Evolutionary conservation across 2,888 invertebrate species (phyloP), one percentile per base, ranked within the genome.

Genomic region (Leucania comma): DNA sequence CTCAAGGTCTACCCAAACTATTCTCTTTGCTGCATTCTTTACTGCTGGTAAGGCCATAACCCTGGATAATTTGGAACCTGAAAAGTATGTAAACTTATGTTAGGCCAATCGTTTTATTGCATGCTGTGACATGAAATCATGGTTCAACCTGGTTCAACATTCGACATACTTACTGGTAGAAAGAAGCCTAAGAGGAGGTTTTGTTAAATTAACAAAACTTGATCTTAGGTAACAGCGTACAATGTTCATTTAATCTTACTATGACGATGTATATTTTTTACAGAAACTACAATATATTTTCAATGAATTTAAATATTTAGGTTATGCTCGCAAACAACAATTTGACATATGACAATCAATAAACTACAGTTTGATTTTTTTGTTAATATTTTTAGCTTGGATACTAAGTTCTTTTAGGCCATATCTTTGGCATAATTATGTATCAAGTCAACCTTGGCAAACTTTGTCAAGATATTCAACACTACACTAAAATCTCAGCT

Each of bases 1-100:
- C 97, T 98, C 98, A 85, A 98, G 91, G 86, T 98, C 98, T 54
- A 98, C 94, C 98, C 98, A 98, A 20, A 98, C 97, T 78, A 98
- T 95, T 48, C 92, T 88, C 67, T 94, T 94, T 0, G 91, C 90
- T 51, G 86, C 86, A 68, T 86, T 85, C 80, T 73, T 84, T 77
- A 79, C 50, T 60, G 80, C 76, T 66, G 73, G 48, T 61, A 80
- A 56, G 68, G 72, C 57, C 78, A 85, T 80, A 14, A 38, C 54
- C 14, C 69, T 59, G 17, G 70, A 61, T 2, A 71, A 35, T 50
- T 75, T 78, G 56, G 50, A 46, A 58, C 57, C 81, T 85, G 70
- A 68, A 80, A 53, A 56, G 12, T 35, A 57, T 38, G 57, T 48
- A 10, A n/a, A 9, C 2, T 10, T 42, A n/a, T 2, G 26, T n/a